These are phyloP conservation scores for Aptenodytes forsteri DNA, from an alignment of 2,113 vertebrate genomes.

Conservation along the genomic window DNA sequence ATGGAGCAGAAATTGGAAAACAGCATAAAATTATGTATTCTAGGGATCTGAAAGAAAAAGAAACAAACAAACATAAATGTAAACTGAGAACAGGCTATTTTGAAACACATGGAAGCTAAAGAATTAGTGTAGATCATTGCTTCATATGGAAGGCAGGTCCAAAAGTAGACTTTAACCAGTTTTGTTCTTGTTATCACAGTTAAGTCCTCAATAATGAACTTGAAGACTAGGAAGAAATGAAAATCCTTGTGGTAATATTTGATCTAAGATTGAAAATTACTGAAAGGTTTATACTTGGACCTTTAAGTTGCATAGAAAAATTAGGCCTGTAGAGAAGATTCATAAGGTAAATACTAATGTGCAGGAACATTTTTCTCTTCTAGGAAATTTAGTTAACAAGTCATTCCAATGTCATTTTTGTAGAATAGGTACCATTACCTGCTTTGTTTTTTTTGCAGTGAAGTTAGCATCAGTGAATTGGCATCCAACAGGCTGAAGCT, in stretches of 20 bases:
- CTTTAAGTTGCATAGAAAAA: background rate
- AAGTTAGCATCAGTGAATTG: background rate
- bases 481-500: background rate
- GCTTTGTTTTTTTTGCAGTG: background rate
- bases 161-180: background rate
- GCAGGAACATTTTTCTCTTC: background rate
- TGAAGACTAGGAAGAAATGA: background rate
- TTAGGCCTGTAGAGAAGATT: background rate
- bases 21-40: background rate
- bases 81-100: background rate
- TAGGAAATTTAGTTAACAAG: background rate
- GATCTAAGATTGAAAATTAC: background rate
- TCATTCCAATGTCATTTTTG: background rate
- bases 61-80: background rate
- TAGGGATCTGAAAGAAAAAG: background rate
- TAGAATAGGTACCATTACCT: background rate
- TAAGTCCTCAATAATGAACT: background rate
- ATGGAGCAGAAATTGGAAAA: background rate
- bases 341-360: background rate
- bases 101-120: background rate
- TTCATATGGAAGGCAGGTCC: background rate
- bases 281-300: background rate
- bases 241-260: background rate
- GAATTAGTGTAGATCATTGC: background rate
- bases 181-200: background rate